A percentile compares a stretch with the other conserved stretches of the same genome.
phyloP scores from a whole-genome alignment of 1,140 invertebrate species.

The Steinernema feltiae region DNA sequence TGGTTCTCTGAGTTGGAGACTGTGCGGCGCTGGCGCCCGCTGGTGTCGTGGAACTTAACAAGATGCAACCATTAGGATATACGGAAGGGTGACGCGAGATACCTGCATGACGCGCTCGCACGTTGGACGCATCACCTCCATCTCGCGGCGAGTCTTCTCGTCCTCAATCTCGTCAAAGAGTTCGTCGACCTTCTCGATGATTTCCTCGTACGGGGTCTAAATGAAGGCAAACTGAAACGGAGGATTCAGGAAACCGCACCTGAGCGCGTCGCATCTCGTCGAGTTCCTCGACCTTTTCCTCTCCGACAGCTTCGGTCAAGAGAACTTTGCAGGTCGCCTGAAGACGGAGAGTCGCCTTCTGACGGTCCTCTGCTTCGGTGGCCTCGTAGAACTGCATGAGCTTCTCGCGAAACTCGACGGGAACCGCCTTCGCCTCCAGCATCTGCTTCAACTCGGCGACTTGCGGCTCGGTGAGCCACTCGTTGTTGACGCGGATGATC shows the following conservation, averaged over 20 bases:
- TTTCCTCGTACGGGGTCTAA: not conserved
- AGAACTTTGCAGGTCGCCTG: not conserved
- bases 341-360: not conserved
- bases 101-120: not conserved
- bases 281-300: not conserved
- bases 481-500: not conserved
- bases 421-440: not conserved
- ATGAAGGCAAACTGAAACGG: not conserved
- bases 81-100: not conserved
- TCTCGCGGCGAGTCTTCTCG: not conserved
- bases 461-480: not conserved
- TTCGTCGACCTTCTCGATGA: constrained; percentile 13
- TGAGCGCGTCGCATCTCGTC: not conserved
- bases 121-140: not conserved
- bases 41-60: too few relatives aligned
- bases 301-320: not conserved
- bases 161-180: not conserved
- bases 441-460: not conserved
- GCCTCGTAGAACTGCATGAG: constrained; percentile 6
- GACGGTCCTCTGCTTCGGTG: not conserved
- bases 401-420: constrained; percentile 7
- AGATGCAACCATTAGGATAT: not conserved
- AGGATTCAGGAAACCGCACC: not conserved
- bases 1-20: not conserved
- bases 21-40: not conserved